A percentile compares a stretch with the other conserved stretches of the same genome.
Evolutionary conservation across 2,113 vertebrate genomes (phyloP).

Genomic region (Telmatochromis sp.): DNA sequence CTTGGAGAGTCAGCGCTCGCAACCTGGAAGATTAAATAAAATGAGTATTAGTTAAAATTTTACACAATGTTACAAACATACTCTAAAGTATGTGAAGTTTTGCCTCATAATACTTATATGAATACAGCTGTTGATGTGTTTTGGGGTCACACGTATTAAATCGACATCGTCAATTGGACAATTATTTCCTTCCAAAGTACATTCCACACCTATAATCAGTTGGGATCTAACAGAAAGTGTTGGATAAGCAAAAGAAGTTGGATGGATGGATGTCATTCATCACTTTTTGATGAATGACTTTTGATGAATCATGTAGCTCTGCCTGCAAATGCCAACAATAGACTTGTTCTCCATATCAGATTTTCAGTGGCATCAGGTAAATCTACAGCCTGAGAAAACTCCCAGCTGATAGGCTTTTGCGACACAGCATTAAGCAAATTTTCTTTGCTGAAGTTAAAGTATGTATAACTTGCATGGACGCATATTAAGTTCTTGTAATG

Average conservation of each 20-base stretch:
- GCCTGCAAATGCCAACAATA: background rate
- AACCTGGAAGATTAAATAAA: constrained; percentile 29
- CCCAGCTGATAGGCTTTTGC: background rate
- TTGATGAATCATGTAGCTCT: background rate
- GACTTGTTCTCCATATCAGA: background rate
- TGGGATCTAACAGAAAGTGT: background rate
- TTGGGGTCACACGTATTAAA: background rate
- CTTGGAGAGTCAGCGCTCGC: constrained; percentile 75
- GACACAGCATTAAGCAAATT: background rate
- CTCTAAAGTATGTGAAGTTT: background rate
- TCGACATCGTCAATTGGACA: background rate
- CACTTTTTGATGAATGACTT: background rate
- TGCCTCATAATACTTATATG: background rate
- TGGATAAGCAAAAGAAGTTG: background rate
- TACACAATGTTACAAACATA: background rate
- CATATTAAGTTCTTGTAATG: background rate
- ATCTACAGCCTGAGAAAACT: background rate
- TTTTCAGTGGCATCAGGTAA: background rate
- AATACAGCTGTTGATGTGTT: background rate
- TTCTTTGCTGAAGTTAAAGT: background rate
- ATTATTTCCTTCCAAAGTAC: background rate
- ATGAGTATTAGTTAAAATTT: background rate
- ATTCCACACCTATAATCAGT: background rate
- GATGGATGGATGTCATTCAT: background rate
- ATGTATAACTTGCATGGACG: background rate